Percentiles rank a stretch among this genome's conserved stretches.
These are phyloP conservation scores for Ridgeia piscesae DNA, from an alignment of 1,140 invertebrate genomes.

Conservation along the genomic window DNA sequence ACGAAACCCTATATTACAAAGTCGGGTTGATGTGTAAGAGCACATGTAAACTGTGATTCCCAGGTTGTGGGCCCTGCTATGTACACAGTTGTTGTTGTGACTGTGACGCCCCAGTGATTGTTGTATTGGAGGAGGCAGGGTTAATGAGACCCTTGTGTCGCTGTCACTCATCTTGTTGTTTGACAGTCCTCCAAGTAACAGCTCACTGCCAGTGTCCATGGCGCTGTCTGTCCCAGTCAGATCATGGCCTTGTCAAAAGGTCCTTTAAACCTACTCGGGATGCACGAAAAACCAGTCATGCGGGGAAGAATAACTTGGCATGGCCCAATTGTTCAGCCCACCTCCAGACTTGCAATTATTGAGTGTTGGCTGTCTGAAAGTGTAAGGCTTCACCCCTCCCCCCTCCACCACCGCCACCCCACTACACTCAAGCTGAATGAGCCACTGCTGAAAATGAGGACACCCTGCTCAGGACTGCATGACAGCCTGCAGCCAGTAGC, in stretches of 20 bases:
- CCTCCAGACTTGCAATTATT: neutral
- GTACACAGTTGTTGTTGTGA: neutral
- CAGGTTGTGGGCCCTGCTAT: neutral
- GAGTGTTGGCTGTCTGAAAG: neutral
- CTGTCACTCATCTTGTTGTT: neutral
- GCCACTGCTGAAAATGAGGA: neutral
- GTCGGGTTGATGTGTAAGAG: neutral
- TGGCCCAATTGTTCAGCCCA: neutral
- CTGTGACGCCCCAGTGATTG: neutral
- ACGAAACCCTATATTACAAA: neutral
- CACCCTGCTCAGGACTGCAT: slow-evolving; percentile 3
- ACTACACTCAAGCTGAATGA: neutral
- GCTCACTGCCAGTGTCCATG: neutral
- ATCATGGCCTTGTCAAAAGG: neutral
- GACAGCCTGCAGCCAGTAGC: slow-evolving; percentile 2
- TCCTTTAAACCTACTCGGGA: neutral
- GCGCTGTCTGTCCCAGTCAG: neutral
- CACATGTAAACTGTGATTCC: neutral
- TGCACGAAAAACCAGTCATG: neutral
- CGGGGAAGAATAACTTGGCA: neutral
- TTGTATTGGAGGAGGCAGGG: neutral
- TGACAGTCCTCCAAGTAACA: neutral
- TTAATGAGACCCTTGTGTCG: neutral
- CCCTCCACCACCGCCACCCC: no score
- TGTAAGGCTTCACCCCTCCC: neutral